Base-by-base conservation (phyloP, 2,797 vertebrate species). In the Serranus cabrilla region DNA sequence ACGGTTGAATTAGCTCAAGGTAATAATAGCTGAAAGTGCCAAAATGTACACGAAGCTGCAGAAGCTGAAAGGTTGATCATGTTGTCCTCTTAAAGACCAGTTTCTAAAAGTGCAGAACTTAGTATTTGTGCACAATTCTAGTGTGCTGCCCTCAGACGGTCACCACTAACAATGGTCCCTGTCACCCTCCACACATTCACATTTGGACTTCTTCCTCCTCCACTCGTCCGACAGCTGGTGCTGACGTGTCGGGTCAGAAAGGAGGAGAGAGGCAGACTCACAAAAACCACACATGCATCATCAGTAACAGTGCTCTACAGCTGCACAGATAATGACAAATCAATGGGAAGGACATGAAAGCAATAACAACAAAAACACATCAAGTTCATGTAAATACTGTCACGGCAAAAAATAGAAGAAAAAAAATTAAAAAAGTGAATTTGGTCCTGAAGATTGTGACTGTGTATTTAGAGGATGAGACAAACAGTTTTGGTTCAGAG, bases 151-250 rank as follows among this genome's bases (percentile, higher is more conserved):
- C 85, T 86, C 72, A 76, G 84, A 87, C 71, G 34, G 62, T 84
- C 83, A 76, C 67, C 70, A 51, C 52, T 58, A 50, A 61, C 13
- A 66, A 73, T 47, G 82, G 80, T 82, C 85, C 55, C 80, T 70
- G 82, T 89, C 83, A 74, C 80, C 83, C 84, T 86, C 80, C 83
- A 86, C 85, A 84, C 63, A 74, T 92, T 90, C 90, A 92, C 88
- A 89, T 91, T 90, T 87, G 86, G 85, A 87, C 80, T 72, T 74
- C 46, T 47, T 76, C 80, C 71, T 67, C 78, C 59, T 75, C 71
- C 23, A 54, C 71, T 54, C 17, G 55, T 54, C 60, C 25, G 75
- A 82, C 88, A 89, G 86, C 73, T 82, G 87, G 58, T 84, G 91
- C 89, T 74, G 91, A 91, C 89, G 89, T 93, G 91, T 92, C 91